These are phyloP conservation scores for Dryobota labecula DNA, from an alignment of 2,888 invertebrate genomes.

Conservation along the genomic window DNA sequence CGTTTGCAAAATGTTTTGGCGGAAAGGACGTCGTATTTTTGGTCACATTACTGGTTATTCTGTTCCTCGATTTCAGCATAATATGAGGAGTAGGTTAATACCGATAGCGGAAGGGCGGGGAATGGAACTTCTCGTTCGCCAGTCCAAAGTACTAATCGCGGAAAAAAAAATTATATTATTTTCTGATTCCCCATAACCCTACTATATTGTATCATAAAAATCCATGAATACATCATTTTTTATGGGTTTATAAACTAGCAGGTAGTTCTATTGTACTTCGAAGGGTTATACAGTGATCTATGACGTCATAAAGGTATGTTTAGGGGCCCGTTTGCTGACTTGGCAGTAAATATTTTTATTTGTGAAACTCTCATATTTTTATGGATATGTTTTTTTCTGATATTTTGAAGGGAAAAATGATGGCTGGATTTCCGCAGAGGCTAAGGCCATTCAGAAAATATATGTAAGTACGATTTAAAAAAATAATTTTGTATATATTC, in stretches of 20 bases:
- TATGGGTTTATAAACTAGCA: constrained; percentile 69
- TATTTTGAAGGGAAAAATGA: background rate
- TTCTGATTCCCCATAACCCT: background rate
- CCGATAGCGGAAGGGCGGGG: too few relatives aligned
- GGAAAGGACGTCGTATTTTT: too few relatives aligned
- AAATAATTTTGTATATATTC: too few relatives aligned
- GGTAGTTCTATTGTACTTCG: constrained; percentile 65
- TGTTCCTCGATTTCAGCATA: too few relatives aligned
- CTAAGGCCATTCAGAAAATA: too few relatives aligned
- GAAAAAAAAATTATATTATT: too few relatives aligned
- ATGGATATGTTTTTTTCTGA: constrained; percentile 16
- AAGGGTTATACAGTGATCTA: constrained; percentile 71
- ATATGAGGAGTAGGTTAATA: too few relatives aligned
- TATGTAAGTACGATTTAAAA: too few relatives aligned
- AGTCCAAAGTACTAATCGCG: background rate
- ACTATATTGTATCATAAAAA: constrained; percentile 66
- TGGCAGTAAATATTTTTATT: constrained; percentile 59
- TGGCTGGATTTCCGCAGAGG: background rate
- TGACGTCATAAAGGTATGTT: constrained; percentile 68
- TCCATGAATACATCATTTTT: constrained; percentile 69
- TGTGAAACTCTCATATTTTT: constrained; percentile 43
- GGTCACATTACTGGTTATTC: too few relatives aligned
- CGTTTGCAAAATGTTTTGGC: too few relatives aligned
- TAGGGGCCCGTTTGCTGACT: constrained; percentile 67
- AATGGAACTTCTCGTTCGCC: background rate